Base-by-base conservation (phyloP, 2,888 invertebrate genomes). In the Erannis defoliaria region DNA sequence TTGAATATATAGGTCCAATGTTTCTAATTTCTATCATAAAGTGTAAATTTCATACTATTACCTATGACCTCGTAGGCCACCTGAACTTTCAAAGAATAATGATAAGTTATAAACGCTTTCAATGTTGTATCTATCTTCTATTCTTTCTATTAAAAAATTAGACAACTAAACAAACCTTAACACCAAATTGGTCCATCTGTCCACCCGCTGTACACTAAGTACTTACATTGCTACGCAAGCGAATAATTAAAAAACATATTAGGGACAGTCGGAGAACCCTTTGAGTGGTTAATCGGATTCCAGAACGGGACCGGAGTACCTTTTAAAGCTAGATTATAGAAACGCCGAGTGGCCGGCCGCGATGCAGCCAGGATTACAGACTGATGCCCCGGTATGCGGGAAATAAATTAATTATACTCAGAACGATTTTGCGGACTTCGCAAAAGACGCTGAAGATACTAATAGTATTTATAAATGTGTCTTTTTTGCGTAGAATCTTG, bases 161-260 rank as follows among this genome's bases (percentile, higher is more conserved):
- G n/a, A n/a, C n/a, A n/a, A n/a, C n/a, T 1, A 10, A 26, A 16
- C 12, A 46, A 45, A 29, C n/a, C n/a, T n/a, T n/a, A n/a, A 29
- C 23, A n/a, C 14, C n/a, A 2, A 23, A n/a, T 10, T 29, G 12
- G 40, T 40, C 62, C 51, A 51, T 33, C 63, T 59, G 55, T 37
- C 37, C 37, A 0, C 18, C 18, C 26, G 9, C 53, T 46, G 48
- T 23, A 26, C 26, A 5, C 5, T 37, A 12, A 1, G 21, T 16
- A 21, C 35, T 10, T 26, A 43, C 16, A 3, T 21, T 37, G 60
- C 61, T 49, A 62, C 31, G 57, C 55, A 62, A 54, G 62, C 71
- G 71, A 81, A 82, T 89, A 88, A 89, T 88, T 89, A 89, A 88
- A 88, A 88, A 88, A 85, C 81, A 86, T 85, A 85, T 87, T 82